Conservation (phyloP, 2,797 vertebrate genomes). For the Onychomys leucogaster region DNA sequence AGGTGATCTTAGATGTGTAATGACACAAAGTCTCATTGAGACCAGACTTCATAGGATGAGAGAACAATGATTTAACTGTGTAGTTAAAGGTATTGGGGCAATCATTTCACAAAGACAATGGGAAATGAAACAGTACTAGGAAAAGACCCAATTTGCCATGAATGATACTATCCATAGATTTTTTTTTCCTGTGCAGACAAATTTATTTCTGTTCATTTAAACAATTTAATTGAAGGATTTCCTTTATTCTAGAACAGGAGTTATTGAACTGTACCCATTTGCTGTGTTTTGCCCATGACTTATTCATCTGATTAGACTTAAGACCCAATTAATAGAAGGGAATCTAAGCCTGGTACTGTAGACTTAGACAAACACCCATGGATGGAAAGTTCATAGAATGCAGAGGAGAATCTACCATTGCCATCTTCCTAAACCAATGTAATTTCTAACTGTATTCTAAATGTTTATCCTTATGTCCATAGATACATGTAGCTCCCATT, state of each 20-base stretch:
- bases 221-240: background rate
- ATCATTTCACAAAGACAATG: background rate
- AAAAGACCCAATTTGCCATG: background rate
- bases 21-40: background rate
- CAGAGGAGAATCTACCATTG: background rate
- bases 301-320: background rate
- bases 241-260: background rate
- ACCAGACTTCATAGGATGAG: background rate
- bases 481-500: background rate
- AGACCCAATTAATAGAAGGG: background rate
- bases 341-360: background rate
- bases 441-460: background rate
- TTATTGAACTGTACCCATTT: background rate
- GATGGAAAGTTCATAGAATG: background rate
- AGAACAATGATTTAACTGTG: background rate
- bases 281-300: background rate
- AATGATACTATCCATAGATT: background rate
- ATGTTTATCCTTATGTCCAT: background rate
- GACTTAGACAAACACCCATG: background rate
- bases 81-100: background rate
- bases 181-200: background rate
- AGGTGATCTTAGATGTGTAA: background rate
- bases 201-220: background rate
- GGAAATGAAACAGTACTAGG: background rate
- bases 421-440: background rate